These are phyloP conservation scores for Musca domestica DNA, from an alignment of 1,140 invertebrate species.

Conservation along the genomic window DNA sequence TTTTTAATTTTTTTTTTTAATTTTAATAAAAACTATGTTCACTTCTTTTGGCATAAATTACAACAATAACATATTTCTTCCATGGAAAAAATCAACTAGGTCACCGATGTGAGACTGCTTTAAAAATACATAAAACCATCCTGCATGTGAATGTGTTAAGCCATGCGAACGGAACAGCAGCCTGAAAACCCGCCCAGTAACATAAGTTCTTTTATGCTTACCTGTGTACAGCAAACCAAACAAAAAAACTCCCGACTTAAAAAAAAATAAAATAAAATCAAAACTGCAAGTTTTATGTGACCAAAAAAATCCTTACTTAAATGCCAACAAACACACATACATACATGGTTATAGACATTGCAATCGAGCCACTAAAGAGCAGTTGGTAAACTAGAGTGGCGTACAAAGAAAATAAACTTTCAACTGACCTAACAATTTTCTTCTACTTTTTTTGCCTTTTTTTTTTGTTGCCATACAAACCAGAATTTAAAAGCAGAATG, in stretches of 20 bases:
- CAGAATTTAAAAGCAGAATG: not conserved
- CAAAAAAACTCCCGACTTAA: not conserved
- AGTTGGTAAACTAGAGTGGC: not conserved
- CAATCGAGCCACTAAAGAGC: too few species aligned
- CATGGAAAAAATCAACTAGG: not conserved
- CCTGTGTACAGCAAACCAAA: not conserved
- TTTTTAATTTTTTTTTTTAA: not conserved
- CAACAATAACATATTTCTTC: constrained; percentile 16
- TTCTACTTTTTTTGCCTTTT: too few species aligned
- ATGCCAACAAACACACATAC: too few species aligned
- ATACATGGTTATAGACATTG: too few species aligned
- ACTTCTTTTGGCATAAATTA: constrained; percentile 6
- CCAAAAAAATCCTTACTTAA: not conserved
- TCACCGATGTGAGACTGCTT: not conserved
- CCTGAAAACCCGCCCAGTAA: not conserved
- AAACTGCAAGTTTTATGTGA: constrained; percentile 11
- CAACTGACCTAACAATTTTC: constrained; percentile 1
- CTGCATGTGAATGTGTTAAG: not conserved
- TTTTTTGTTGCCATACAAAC: not conserved
- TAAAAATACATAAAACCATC: not conserved
- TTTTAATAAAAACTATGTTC: not conserved
- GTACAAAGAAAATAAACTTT: constrained; percentile 11
- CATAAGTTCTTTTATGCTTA: not conserved
- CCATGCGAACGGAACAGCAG: not conserved
- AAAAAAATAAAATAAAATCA: not conserved